Evolutionary conservation across 2,113 vertebrate genomes (phyloP).

Genomic region (Corythornis vintsioides): DNA sequence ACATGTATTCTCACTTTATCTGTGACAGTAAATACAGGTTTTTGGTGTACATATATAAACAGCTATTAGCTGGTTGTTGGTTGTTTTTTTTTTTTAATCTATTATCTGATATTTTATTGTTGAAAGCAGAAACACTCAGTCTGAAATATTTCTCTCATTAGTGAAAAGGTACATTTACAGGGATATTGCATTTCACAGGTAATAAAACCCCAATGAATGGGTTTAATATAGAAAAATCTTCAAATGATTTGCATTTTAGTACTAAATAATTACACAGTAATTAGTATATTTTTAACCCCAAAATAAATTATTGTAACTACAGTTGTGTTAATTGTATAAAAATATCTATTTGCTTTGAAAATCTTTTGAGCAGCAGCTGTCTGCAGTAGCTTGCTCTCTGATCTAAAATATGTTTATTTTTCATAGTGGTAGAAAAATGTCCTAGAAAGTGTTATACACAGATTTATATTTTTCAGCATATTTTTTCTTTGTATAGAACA

Average conservation of each 20-base stretch:
- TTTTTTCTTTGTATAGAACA: background rate
- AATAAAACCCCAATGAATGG: background rate
- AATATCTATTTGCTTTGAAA: background rate
- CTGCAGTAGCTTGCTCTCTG: background rate
- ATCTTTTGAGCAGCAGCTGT: background rate
- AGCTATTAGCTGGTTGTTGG: background rate
- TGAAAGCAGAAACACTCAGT: background rate
- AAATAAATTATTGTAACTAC: background rate
- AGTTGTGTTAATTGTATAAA: background rate
- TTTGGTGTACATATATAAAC: background rate
- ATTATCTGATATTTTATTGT: background rate
- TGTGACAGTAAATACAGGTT: background rate
- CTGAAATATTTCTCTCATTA: background rate
- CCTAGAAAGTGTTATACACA: background rate
- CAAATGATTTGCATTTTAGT: background rate
- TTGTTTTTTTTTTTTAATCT: background rate
- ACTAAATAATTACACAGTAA: background rate
- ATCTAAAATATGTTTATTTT: background rate
- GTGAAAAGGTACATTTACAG: background rate
- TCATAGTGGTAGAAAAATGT: background rate
- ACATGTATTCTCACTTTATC: background rate
- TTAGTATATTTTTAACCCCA: background rate
- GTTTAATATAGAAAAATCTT: background rate
- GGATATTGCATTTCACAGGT: background rate
- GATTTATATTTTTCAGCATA: background rate